Percentiles rank a stretch among this genome's conserved stretches.
Evolutionary conservation across 2,113 vertebrate species (phyloP).

Genomic region (Mobula birostris): DNA sequence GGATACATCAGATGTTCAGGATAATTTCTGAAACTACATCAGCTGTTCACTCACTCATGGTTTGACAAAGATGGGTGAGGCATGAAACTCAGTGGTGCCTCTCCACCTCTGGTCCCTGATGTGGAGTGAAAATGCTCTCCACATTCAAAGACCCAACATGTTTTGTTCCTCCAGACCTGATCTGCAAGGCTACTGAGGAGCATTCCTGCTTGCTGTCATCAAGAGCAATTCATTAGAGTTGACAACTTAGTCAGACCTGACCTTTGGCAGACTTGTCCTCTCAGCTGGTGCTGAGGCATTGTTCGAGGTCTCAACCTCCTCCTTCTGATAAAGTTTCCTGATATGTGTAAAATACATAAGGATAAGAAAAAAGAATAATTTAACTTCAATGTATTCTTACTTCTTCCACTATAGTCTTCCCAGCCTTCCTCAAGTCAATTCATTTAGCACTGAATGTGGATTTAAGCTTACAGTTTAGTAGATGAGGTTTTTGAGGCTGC

Average conservation of each 20-base stretch:
- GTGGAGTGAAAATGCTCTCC: neutral
- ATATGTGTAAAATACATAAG: neutral
- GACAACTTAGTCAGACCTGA: neutral
- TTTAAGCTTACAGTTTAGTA: neutral
- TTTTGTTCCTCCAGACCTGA: neutral
- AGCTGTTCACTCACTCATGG: neutral
- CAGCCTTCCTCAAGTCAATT: neutral
- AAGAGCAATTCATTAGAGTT: neutral
- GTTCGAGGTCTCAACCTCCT: neutral
- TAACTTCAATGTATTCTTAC: neutral
- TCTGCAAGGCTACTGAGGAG: neutral
- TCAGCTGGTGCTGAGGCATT: neutral
- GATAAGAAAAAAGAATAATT: neutral
- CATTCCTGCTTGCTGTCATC: neutral
- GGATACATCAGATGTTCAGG: neutral
- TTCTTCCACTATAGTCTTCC: neutral
- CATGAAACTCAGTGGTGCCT: neutral
- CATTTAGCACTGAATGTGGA: neutral
- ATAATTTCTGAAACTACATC: neutral
- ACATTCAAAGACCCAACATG: neutral
- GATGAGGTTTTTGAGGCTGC: too few relatives aligned
- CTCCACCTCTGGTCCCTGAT: neutral
- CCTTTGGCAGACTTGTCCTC: neutral
- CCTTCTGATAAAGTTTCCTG: neutral
- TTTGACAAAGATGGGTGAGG: neutral